Percentiles rank a stretch among this genome's conserved stretches.
Conservation (phyloP, 2,797 vertebrate genomes). For the Oceanodroma leucorhoa region DNA sequence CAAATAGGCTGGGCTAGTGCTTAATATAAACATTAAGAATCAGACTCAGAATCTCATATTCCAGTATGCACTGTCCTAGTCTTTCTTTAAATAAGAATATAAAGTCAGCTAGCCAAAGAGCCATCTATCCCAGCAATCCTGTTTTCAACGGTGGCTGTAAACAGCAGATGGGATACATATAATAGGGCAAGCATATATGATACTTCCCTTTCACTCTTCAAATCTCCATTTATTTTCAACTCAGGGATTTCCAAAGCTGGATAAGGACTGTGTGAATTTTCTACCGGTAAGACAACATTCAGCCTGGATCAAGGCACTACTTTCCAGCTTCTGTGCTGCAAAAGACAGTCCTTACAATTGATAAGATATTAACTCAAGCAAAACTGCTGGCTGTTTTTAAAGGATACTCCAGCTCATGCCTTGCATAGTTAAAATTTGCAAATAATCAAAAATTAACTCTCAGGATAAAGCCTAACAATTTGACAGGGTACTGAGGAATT, state of each 20-base stretch:
- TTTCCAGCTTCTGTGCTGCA: neutral
- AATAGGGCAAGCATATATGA: neutral
- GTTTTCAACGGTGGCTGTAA: neutral
- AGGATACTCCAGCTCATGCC: neutral
- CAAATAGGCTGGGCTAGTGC: neutral
- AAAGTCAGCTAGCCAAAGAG: neutral
- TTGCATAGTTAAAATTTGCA: neutral
- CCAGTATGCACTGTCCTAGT: neutral
- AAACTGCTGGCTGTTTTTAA: neutral
- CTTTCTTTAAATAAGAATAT: neutral
- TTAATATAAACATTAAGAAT: neutral
- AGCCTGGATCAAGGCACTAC: neutral
- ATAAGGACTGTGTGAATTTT: neutral
- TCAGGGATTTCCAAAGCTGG: neutral
- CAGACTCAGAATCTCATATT: neutral
- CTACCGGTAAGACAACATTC: neutral
- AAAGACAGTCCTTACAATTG: neutral
- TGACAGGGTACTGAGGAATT: neutral
- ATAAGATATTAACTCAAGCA: neutral
- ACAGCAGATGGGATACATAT: neutral
- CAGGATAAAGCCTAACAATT: neutral
- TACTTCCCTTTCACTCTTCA: neutral
- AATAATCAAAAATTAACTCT: neutral
- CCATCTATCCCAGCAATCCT: neutral
- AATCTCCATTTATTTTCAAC: neutral